Evolutionary conservation across 2,113 vertebrate species (phyloP).

Genomic region (Oreochromis tanganicae): DNA sequence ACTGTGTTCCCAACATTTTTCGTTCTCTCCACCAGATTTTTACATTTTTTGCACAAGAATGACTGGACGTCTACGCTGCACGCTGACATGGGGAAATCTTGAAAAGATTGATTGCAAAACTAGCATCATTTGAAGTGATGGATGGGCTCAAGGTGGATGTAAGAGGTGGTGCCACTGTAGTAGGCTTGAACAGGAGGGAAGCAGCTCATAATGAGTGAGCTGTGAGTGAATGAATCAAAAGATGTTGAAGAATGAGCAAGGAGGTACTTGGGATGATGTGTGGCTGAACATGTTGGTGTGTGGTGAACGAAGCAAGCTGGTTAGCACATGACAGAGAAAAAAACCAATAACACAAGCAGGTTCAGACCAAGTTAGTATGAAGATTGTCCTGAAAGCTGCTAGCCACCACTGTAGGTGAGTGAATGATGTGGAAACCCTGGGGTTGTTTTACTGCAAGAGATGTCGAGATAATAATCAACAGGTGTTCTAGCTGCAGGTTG

Average conservation of each 20-base stretch:
- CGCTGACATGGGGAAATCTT: neutral
- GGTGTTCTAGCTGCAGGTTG: neutral
- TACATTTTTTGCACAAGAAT: neutral
- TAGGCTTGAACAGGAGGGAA: neutral
- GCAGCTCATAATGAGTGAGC: neutral
- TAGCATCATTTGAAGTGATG: neutral
- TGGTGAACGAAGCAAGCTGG: neutral
- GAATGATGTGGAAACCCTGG: neutral
- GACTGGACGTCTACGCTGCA: neutral
- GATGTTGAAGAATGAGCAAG: neutral
- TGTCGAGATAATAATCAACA: neutral
- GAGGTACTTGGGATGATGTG: neutral
- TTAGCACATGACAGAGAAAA: neutral
- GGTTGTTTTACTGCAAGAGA: neutral
- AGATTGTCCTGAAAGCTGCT: neutral
- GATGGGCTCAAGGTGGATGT: neutral
- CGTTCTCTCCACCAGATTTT: neutral
- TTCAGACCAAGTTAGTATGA: neutral
- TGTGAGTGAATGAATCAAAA: neutral
- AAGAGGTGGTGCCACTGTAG: neutral
- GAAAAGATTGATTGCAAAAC: neutral
- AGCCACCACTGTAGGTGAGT: neutral
- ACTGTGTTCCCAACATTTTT: neutral
- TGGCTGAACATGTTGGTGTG: fast-evolving
- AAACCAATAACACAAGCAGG: neutral